phyloP scores from a whole-genome alignment of 2,797 vertebrate genomes.

The Mycteria americana region DNA sequence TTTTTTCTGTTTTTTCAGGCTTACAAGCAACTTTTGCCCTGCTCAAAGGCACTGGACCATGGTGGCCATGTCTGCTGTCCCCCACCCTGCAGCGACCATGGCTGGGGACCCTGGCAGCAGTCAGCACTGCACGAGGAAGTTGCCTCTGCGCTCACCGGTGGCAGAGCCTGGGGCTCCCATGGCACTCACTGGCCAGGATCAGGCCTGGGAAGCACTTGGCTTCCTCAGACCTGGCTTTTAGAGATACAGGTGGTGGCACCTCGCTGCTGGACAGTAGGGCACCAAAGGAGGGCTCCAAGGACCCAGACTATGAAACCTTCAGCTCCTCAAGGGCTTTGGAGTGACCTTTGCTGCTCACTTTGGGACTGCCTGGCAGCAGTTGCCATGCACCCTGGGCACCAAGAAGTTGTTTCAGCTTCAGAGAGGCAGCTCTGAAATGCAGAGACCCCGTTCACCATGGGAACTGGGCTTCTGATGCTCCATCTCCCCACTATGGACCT shows the following conservation, averaged over 20 bases:
- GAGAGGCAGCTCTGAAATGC: neutral
- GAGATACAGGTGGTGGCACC: neutral
- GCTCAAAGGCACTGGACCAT: neutral
- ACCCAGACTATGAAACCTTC: neutral
- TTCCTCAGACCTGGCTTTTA: neutral
- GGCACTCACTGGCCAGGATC: neutral
- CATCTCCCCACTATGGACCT: rapidly evolving
- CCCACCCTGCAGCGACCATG: rapidly evolving
- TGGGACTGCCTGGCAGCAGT: neutral
- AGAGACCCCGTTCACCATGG: neutral
- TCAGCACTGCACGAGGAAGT: neutral
- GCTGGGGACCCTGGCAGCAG: neutral
- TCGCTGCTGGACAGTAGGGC: neutral
- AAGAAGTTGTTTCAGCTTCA: neutral
- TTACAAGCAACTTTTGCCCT: neutral
- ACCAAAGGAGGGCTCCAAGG: neutral
- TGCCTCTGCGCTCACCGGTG: neutral
- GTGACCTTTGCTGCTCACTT: neutral
- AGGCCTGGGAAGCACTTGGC: neutral
- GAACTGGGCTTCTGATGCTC: neutral
- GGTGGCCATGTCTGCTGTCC: neutral
- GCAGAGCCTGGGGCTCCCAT: neutral
- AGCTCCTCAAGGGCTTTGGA: neutral
- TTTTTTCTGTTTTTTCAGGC: neutral
- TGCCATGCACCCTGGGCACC: neutral